Evolutionary conservation across 1,140 invertebrate genomes (phyloP), one percentile per base, ranked within the genome.

Genomic region (Drosophila repletoides): DNA sequence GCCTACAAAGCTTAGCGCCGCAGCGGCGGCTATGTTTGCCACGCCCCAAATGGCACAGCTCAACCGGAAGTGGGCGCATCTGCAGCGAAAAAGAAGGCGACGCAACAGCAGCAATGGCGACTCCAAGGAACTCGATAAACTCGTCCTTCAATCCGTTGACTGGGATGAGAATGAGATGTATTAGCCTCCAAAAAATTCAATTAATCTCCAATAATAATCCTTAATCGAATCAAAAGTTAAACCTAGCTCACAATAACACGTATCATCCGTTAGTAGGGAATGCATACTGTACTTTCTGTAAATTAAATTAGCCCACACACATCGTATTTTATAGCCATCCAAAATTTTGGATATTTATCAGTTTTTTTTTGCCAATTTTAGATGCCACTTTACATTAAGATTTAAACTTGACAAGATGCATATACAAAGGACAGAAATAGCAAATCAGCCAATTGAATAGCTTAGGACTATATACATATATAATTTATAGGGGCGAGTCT

Each of bases 111-210:
- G 89, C 60, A 84, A 89, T 4, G 84, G 88, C 3, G 89, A 90
- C 61, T 88, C 88, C 33, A 90, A 89, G 45, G 89, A 90, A 38
- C 61, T 90, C 36, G 89, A 90, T 46, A 89, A 90, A 49, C 70
- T 90, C 19, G 89, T 90, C 19, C 51, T 90, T 33, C 88, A 90
- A 66, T 89, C 89, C 1, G 88, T 90, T 24, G 88, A 90, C 51
- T 90, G 89, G 89, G 89, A 90, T 63, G 89, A 90, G 43, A 90
- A 90, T 60, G 89, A 90, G 43, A 90, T 90, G 61, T 90, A 89
- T 66, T 90, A 79, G 76, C 73, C 6, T 19, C 24, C 3, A 29
- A 12, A 31, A 2, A 4, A 33, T 12, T 17, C 38, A 40, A 29
- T 55, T 17, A 10, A 31, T 28, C 14, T 34, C 29, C 31, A n/a